Evolutionary conservation across 2,888 invertebrate genomes (phyloP).

Genomic region (Pachycephus smyrnensis): DNA sequence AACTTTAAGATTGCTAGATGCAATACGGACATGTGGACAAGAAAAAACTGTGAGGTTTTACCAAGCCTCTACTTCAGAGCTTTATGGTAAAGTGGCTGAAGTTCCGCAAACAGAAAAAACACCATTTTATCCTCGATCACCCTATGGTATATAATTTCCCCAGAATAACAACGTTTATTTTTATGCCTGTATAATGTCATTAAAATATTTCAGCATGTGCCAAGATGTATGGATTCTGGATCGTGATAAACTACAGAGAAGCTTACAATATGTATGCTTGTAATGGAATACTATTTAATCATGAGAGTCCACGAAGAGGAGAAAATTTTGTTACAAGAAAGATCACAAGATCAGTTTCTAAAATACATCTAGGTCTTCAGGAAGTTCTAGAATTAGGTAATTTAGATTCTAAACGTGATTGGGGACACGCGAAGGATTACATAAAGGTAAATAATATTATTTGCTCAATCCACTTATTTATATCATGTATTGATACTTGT

Average conservation of each 20-base stretch:
- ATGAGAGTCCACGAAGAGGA: slow-evolving; percentile 94
- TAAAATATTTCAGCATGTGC: slow-evolving; percentile 82
- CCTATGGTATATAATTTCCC: slow-evolving; percentile 79
- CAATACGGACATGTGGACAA: slow-evolving; percentile 89
- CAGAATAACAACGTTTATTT: slow-evolving; percentile 9
- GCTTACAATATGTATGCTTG: slow-evolving; percentile 96
- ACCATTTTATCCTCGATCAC: slow-evolving; percentile 96
- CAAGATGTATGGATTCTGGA: slow-evolving; percentile 96
- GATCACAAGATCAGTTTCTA: slow-evolving; percentile 97
- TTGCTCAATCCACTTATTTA: slow-evolving; percentile 3
- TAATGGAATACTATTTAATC: slow-evolving; percentile 96
- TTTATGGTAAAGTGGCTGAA: slow-evolving; percentile 93
- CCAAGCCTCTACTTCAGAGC: slow-evolving; percentile 95
- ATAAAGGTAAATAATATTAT: slow-evolving; percentile 76
- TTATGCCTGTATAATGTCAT: slow-evolving; percentile 14
- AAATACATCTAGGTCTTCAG: slow-evolving; percentile 90
- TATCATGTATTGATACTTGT: slow-evolving; percentile 9
- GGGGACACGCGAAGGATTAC: slow-evolving; percentile 98
- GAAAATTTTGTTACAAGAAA: slow-evolving; percentile 99
- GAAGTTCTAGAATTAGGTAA: slow-evolving; percentile 92
- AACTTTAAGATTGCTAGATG: slow-evolving; percentile 89
- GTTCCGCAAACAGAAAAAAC: slow-evolving; percentile 95
- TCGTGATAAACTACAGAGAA: slow-evolving; percentile 94
- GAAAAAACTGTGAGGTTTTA: slow-evolving; percentile 88
- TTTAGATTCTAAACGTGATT: slow-evolving; percentile 95